A percentile compares a stretch with the other conserved stretches of the same genome.
These are phyloP conservation scores for Schizopygopsis malacanthus DNA, from an alignment of 2,797 vertebrate genomes.

Conservation along the genomic window DNA sequence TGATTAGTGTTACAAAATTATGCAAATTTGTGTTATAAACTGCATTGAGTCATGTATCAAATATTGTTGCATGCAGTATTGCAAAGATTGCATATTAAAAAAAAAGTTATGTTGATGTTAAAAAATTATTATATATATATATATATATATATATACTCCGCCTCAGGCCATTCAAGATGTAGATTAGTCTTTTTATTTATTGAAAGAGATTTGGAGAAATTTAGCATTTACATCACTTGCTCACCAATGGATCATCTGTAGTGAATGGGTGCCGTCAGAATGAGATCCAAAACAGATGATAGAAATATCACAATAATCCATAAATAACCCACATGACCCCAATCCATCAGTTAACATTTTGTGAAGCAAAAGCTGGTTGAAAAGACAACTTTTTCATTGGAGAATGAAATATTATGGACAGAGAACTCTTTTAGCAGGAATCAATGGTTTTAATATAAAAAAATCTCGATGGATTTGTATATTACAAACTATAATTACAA, in stretches of 20 bases:
- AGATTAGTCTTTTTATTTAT: not conserved
- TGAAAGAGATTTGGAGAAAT: not conserved
- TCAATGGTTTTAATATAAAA: no score
- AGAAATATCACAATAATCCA: not conserved
- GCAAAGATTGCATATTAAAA: not conserved
- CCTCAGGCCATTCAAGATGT: not conserved
- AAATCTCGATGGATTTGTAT: no score
- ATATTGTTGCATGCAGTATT: not conserved
- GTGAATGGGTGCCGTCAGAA: not conserved
- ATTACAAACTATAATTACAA: no score
- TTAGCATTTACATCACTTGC: not conserved
- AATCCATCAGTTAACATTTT: no score
- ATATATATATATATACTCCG: not conserved
- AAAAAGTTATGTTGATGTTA: not conserved
- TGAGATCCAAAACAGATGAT: not conserved
- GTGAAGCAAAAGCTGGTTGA: no score
- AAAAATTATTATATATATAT: not conserved
- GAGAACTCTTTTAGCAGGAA: no score
- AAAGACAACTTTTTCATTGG: no score
- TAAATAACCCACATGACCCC: not conserved
- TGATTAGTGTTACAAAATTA: not conserved
- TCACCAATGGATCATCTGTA: not conserved
- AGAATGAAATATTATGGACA: no score
- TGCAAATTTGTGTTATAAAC: not conserved
- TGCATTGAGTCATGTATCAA: not conserved